Base-by-base conservation (phyloP, 2,113 vertebrate species). In the Agelaius phoeniceus region DNA sequence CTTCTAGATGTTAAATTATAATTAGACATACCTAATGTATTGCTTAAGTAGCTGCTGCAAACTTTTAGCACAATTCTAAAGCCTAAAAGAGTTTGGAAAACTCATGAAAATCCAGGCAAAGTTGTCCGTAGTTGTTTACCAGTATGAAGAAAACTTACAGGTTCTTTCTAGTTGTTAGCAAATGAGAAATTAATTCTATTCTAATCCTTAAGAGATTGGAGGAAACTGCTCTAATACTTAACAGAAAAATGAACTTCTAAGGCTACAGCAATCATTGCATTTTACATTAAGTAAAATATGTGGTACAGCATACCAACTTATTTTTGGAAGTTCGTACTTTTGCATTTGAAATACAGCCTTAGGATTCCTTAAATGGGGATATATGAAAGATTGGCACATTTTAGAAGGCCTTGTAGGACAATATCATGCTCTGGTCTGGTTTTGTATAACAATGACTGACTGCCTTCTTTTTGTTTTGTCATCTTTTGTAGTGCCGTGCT, bases 401-500 rank as follows among this genome's bases (percentile, higher is more conserved):
- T 69, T 76, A 72, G 92, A 87, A 84, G 37, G 23, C 7, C 7
- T 65, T 61, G 11, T 30, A 55, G 33, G 19, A 35, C 41, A 83
- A 21, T 85, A 71, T 54, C 28, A 57, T 83, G 16, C 16, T 79
- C 6, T 20, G 37, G 2, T 80, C 24, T 59, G 8, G 3, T 79
- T 93, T 82, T 93, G 27, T 51, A 1, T 72, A 68, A 39, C 44
- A 74, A 58, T 62, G 27, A 52, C 68, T 59, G 35, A 54, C 63
- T 89, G 41, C 54, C 54, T 18, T 97, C 33, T 82, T 72, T 66
- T 30, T 62, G 26, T 23, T 84, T 92, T 68, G 8, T 39, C 4
- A 30, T 95, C 63, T 89, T 87, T 95, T 91, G 57, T 79, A 99
- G 99, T 99, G 68, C 99, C 99, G 0, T 99, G 99, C 94, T 99